Evolutionary conservation across 2,888 invertebrate genomes (phyloP), one percentile per base, ranked within the genome.

Genomic region (Drosophila colorata): DNA sequence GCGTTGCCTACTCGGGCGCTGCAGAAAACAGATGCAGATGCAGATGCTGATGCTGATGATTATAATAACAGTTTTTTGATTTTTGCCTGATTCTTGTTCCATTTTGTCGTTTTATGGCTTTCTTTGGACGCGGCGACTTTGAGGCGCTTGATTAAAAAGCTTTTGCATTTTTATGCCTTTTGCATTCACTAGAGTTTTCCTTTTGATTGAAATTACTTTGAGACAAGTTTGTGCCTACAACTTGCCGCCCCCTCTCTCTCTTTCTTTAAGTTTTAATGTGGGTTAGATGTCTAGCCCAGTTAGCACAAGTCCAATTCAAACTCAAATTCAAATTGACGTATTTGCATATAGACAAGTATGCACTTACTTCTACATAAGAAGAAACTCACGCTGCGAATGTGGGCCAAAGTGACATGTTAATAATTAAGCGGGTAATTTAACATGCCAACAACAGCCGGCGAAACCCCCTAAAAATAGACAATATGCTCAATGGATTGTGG

Each of bases 21-120:
- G 58, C 37, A 64, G 64, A 69, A 28, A 28, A 9, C 28, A 28
- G 60, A 46, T 61, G 51, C 51, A 25, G 61, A 57, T 71, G 48
- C 49, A 43, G 56, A 40, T 49, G 52, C 40, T 40, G 53, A 8
- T 65, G 51, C 44, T 73, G 74, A 65, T 82, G 76, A 87, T 87
- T 84, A 68, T 87, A 88, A 88, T 88, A 88, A 88, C 69, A 74
- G 87, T 88, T 84, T 80, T 88, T 51, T 70, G 69, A 88, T 77
- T 87, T 72, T 69, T 69, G 57, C 80, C 73, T 63, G 73, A 74
- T 78, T 67, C 73, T 63, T 63, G 76, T 79, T 64, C 66, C 51
- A 64, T 66, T 79, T 69, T 57, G 47, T 60, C 52, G 59, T 40
- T 57, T 63, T 43, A 47, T 40, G 41, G 31, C 47, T 70, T 69